These are phyloP conservation scores for Tamias sibiricus DNA, from an alignment of 2,113 vertebrate genomes.

Conservation along the genomic window DNA sequence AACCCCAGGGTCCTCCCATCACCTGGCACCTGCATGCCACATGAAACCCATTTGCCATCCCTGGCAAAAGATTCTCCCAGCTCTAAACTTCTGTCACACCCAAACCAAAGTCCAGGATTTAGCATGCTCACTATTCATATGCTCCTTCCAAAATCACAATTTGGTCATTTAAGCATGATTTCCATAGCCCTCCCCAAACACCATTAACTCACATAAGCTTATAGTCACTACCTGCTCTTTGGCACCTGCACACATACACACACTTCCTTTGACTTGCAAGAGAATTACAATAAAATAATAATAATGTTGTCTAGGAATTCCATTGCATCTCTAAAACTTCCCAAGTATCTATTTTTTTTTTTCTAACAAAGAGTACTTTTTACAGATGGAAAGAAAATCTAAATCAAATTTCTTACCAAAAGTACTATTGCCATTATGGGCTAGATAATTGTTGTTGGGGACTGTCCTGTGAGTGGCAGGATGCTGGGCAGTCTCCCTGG, in stretches of 20 bases:
- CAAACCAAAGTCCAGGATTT: background rate
- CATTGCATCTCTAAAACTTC: slow-evolving; percentile 5
- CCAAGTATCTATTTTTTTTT: background rate
- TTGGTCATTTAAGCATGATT: background rate
- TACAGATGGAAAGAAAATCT: background rate
- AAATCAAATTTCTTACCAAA: background rate
- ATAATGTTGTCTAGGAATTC: background rate
- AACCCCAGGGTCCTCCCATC: background rate
- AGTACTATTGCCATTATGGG: background rate
- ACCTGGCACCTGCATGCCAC: too few species aligned
- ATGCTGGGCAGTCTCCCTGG: background rate
- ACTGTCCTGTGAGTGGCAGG: background rate
- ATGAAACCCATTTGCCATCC: background rate
- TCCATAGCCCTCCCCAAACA: background rate
- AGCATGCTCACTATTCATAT: background rate
- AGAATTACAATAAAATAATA: background rate
- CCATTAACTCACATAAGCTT: background rate
- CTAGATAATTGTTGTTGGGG: background rate
- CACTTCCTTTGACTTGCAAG: background rate
- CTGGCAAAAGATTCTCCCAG: background rate
- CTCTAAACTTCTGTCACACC: background rate
- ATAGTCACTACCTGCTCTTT: background rate
- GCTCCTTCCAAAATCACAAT: background rate
- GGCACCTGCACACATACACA: background rate
- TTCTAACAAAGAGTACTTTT: slow-evolving; percentile 27